Percentiles rank a stretch among this genome's conserved stretches.
These are phyloP conservation scores for Crax fasciolata DNA, from an alignment of 2,797 vertebrate genomes.

Conservation along the genomic window DNA sequence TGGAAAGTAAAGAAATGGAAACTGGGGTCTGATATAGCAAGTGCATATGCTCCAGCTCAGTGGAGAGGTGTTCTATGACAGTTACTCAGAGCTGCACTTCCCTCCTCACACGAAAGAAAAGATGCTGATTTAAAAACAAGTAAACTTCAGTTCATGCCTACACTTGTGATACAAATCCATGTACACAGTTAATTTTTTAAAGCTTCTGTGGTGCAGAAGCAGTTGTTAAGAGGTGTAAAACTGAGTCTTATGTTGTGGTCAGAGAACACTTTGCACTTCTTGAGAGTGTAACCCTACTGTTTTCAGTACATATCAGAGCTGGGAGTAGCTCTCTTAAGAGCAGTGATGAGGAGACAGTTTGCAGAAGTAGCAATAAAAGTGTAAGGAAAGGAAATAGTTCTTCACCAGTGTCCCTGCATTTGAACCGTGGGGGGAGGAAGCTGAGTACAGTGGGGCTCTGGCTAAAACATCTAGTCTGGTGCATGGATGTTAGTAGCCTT, in stretches of 20 bases:
- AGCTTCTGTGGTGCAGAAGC: neutral
- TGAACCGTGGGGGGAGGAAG: neutral
- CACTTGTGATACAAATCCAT: neutral
- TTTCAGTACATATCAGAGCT: neutral
- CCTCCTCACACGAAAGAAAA: neutral
- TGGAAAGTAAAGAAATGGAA: neutral
- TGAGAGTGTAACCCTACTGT: neutral
- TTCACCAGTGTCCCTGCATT: neutral
- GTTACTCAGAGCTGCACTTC: neutral
- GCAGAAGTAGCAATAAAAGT: neutral
- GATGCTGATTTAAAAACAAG: neutral
- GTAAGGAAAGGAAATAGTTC: neutral
- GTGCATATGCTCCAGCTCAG: neutral
- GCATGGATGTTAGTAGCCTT: neutral
- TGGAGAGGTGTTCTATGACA: neutral
- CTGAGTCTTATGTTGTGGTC: rapidly evolving
- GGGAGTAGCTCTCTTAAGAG: rapidly evolving
- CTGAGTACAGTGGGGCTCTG: neutral
- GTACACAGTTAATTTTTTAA: neutral
- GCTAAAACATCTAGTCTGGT: neutral
- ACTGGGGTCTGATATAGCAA: neutral
- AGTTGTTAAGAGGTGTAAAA: neutral
- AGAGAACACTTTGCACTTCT: neutral
- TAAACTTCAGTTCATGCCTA: neutral
- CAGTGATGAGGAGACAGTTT: neutral